Base-by-base conservation (phyloP, 2,888 invertebrate species). In the Acrobasis suavella region DNA sequence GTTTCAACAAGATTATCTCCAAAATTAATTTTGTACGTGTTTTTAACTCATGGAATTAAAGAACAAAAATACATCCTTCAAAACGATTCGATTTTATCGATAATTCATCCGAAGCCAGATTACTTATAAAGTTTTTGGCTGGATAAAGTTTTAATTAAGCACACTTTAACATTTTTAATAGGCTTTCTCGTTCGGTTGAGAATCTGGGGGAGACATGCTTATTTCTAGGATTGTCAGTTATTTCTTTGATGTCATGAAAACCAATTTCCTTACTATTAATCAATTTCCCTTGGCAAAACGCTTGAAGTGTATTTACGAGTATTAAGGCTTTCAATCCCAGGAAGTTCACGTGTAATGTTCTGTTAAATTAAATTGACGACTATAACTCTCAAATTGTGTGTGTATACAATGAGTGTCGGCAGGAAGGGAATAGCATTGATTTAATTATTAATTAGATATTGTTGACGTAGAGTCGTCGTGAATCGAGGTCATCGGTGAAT, bases 191-290 rank as follows among this genome's bases (percentile, higher is more conserved):
- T 14, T 39, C 10, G 37, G 37, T 37, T 37, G 16, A 38, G 37
- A 39, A 7, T 52, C 32, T 58, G 56, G 50, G 37, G 50, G 55
- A 38, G 37, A 37, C 49, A 60, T 59, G 37, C 17, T 16, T n/a
- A 46, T 51, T 60, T 16, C 38, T 50, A 51, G n/a, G 22, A 50
- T 59, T 59, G 22, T 22, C 32, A 58, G 17, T 56, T 56, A 58
- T 22, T 49, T 49, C 37, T 59, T 59, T 59, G 58, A 63, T 63
- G 66, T 67, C 62, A 62, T 60, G 65, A 68, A 72, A 68, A 63
- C 64, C 67, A 74, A 72, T 75, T 70, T 73, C 67, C 66, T 70
- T 62, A 55, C 60, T 67, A 64, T 68, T 64, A 63, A 68, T 65
- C 64, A 69, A 68, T 65, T 65, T 69, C 65, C 63, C 64, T 58